Conservation (phyloP, 2,113 vertebrate genomes). For the Anolis carolinensis region DNA sequence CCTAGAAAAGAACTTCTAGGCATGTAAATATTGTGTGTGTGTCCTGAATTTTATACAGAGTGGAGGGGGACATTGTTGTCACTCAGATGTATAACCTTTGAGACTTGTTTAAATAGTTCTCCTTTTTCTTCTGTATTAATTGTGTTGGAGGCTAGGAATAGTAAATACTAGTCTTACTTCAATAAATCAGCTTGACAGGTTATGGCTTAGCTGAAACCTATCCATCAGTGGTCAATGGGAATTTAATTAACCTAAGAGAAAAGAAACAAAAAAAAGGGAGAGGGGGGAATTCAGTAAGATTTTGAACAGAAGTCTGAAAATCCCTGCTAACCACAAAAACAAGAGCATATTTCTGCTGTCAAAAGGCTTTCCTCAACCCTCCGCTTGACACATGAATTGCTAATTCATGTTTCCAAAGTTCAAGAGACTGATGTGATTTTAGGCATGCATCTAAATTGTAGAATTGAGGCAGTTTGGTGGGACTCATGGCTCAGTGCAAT, state of each 20-base stretch:
- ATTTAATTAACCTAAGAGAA: constrained; percentile 61
- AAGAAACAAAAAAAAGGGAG: constrained; percentile 32
- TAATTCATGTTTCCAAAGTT: not conserved
- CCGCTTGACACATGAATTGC: constrained; percentile 24
- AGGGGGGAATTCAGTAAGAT: constrained; percentile 41
- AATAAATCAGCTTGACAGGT: constrained; percentile 66
- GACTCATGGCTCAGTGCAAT: too few relatives aligned
- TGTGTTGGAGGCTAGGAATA: constrained; percentile 58
- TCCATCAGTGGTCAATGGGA: constrained; percentile 51
- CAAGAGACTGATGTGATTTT: not conserved
- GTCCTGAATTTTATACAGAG: not conserved
- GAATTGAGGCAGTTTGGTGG: too few relatives aligned
- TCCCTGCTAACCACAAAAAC: constrained; percentile 49
- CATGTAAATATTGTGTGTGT: not conserved
- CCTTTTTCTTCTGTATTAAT: constrained; percentile 63
- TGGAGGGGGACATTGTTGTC: not conserved
- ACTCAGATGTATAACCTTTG: constrained; percentile 56
- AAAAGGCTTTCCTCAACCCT: constrained; percentile 40
- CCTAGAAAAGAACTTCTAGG: accelerated
- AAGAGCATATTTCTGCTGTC: constrained; percentile 48
- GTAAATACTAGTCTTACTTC: constrained; percentile 62
- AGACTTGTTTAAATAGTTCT: constrained; percentile 60
- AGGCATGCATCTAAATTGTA: not conserved
- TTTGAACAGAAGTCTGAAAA: constrained; percentile 48
- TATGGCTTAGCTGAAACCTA: constrained; percentile 59